These are phyloP conservation scores for Sepioteuthis lessoniana DNA, from an alignment of 2,888 invertebrate genomes.

Conservation along the genomic window DNA sequence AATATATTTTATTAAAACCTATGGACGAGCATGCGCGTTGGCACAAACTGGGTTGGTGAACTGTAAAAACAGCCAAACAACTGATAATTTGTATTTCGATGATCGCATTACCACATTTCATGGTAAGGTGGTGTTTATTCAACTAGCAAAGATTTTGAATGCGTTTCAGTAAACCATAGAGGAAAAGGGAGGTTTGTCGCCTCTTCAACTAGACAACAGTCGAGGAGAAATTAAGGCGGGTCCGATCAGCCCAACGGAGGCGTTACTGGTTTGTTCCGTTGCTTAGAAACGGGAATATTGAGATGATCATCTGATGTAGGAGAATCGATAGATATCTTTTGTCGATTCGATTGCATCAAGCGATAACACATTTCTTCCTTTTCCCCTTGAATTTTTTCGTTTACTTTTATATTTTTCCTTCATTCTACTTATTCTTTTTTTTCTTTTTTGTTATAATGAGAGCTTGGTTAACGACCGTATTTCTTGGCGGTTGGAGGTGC, in stretches of 20 bases:
- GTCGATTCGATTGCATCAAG: background rate
- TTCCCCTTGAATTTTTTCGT: background rate
- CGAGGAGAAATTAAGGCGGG: background rate
- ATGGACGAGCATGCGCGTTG: background rate
- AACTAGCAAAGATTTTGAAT: background rate
- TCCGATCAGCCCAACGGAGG: background rate
- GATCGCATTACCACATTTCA: background rate
- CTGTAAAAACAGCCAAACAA: background rate
- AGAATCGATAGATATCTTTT: constrained; percentile 6
- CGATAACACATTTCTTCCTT: background rate
- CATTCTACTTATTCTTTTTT: background rate
- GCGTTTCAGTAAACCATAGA: background rate
- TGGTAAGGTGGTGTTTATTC: background rate
- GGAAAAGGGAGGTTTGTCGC: background rate
- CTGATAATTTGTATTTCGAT: background rate
- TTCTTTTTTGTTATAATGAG: background rate
- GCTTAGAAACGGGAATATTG: background rate
- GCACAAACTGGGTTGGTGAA: background rate
- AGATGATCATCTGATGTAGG: background rate
- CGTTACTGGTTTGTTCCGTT: background rate
- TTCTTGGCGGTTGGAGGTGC: background rate
- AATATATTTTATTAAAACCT: too few relatives aligned
- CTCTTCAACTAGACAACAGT: background rate
- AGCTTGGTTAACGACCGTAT: background rate
- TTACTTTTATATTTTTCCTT: background rate